A percentile compares a stretch with the other conserved stretches of the same genome.
These are phyloP conservation scores for Actias luna DNA, from an alignment of 2,888 invertebrate species.

Conservation along the genomic window DNA sequence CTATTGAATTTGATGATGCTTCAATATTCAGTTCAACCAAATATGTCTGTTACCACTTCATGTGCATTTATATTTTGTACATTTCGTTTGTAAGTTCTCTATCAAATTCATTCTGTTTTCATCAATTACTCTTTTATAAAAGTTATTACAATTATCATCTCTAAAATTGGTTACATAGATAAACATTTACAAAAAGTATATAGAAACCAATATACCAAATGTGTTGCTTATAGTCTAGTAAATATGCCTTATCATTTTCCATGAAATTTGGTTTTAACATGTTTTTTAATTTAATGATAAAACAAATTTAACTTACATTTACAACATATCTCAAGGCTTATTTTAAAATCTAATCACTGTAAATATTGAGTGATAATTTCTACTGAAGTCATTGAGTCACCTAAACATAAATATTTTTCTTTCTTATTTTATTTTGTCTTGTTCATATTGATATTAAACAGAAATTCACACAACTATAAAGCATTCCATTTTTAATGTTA, in stretches of 20 bases:
- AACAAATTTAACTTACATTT: not conserved
- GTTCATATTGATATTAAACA: not conserved
- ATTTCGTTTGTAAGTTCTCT: too few relatives aligned
- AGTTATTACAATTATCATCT: not conserved
- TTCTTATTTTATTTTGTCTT: not conserved
- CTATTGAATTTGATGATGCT: not conserved
- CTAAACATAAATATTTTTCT: not conserved
- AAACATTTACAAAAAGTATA: not conserved
- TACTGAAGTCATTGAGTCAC: not conserved
- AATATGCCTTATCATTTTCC: not conserved
- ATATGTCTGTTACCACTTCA: not conserved
- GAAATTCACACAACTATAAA: too few relatives aligned
- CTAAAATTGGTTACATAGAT: not conserved
- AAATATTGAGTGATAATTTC: not conserved
- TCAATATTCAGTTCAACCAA: not conserved
- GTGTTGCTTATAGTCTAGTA: not conserved
- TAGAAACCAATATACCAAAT: not conserved
- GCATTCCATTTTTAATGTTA: too few relatives aligned
- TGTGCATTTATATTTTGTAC: not conserved
- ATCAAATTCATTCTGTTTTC: too few relatives aligned
- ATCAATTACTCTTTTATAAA: not conserved
- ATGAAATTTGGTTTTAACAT: not conserved
- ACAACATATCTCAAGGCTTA: not conserved
- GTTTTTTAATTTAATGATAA: not conserved
- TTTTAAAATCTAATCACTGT: not conserved